Evolutionary conservation across 1,140 invertebrate genomes (phyloP).

Genomic region (Formica selysi): DNA sequence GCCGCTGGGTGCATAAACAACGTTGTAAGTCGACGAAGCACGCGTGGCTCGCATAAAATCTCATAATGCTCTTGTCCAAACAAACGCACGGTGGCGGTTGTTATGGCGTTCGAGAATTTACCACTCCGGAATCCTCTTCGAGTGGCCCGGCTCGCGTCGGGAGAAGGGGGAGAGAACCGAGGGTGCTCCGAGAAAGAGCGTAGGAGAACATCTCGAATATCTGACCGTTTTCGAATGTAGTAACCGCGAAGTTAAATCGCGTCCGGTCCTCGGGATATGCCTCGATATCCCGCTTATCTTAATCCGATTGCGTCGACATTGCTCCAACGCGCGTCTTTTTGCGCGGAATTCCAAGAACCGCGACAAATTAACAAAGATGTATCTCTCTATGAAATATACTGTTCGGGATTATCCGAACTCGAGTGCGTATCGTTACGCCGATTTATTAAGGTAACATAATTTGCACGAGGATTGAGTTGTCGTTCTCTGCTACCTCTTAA

Average conservation of each 20-base stretch:
- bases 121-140: slow-evolving; percentile 65
- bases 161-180: slow-evolving; percentile 39
- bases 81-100: slow-evolving; percentile 76
- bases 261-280: background rate
- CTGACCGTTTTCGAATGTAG: slow-evolving; percentile 16
- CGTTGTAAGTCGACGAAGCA: slow-evolving; percentile 68
- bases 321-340: background rate
- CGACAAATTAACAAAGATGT: slow-evolving; percentile 26
- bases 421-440: background rate
- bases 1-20: slow-evolving; percentile 75
- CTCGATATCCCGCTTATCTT: background rate
- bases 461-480: background rate
- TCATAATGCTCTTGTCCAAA: slow-evolving; percentile 80
- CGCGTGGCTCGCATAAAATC: slow-evolving; percentile 77
- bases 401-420: slow-evolving; percentile 35
- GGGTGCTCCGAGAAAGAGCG: slow-evolving; percentile 48
- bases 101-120: slow-evolving; percentile 77
- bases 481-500: background rate
- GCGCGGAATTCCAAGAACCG: slow-evolving; percentile 27
- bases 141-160: slow-evolving; percentile 10
- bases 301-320: slow-evolving; percentile 42
- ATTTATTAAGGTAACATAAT: slow-evolving; percentile 1
- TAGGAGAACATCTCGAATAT: slow-evolving; percentile 64
- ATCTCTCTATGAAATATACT: background rate
- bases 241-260: slow-evolving; percentile 5